A percentile compares a stretch with the other conserved stretches of the same genome.
Conservation (phyloP, 2,113 vertebrate species). For the Cyanocitta stelleri region DNA sequence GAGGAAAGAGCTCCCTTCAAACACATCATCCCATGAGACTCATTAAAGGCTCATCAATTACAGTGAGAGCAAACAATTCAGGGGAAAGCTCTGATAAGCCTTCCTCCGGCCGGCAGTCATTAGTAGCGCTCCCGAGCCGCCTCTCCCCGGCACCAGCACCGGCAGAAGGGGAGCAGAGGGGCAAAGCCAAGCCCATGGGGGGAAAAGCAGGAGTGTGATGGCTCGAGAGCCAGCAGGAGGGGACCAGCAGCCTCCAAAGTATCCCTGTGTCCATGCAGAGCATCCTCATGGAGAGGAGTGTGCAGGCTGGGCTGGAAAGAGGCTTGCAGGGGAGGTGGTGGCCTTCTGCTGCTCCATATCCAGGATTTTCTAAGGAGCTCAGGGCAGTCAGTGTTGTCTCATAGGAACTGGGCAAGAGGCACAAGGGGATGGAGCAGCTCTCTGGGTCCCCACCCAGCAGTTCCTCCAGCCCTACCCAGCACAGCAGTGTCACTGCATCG, state of each 20-base stretch:
- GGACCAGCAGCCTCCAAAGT: background rate
- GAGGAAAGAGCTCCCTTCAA: conserved; percentile 42
- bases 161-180: background rate
- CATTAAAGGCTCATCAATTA: conserved; percentile 44
- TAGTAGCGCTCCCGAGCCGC: background rate
- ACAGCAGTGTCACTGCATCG: background rate
- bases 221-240: background rate
- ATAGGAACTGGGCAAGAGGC: background rate
- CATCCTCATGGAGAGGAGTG: background rate
- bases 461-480: background rate
- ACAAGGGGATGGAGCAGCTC: background rate
- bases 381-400: background rate
- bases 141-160: background rate
- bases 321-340: background rate
- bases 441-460: background rate
- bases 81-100: background rate
- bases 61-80: conserved; percentile 27
- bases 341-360: background rate
- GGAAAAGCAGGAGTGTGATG: background rate
- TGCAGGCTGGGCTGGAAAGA: background rate
- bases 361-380: background rate
- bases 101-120: background rate
- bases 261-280: background rate
- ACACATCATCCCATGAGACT: conserved; percentile 30
- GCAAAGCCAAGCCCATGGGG: background rate